Base-by-base conservation (phyloP, 64 coral and sea anemone species). In the Stichodactyla helianthus region DNA sequence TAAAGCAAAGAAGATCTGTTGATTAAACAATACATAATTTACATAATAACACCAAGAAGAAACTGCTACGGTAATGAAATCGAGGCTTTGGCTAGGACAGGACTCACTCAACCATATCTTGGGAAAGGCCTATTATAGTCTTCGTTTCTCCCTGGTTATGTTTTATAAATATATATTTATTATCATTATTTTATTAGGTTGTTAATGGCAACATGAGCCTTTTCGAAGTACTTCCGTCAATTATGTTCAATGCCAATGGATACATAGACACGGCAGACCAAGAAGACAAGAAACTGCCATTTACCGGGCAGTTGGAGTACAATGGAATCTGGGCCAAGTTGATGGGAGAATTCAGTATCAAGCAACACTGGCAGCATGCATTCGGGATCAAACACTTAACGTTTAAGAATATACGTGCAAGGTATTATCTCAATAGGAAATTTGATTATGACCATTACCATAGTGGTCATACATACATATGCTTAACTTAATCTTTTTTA, bases 371-470 rank as follows among this genome's bases (percentile, higher is more conserved):
- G 97, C 79, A 35, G 6, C 90, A 88, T 4, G 93, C 97, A 8
- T 93, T 99, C 88, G 93, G 93, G 0, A 82, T 95, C 26, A 64
- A 84, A 13, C 55, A 88, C 54, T 89, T 99, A 25, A 90, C 93
- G 7, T 52, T 95, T 19, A 99, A 83, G 23, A 92, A 94, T 17
- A 80, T 99, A 18, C 85, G 56, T 52, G 53, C 91, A 71, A 92
- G 97, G 97, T 99, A 91, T 19, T 44, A 44, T 44, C 35, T 44
- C 35, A 44, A 44, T 44, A 44, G 35, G 2, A 44, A 44, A 44
- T 44, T 44, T 44, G 35, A 44, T 2, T 44, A 44, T 3, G n/a
- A n/a, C n/a, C n/a, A n/a, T n/a, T n/a, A n/a, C 35, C 35, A 44
- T 44, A 44, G 1, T 44, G 35, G 35, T 44, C 35, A 44, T 44